Conservation (phyloP, 2,797 vertebrate genomes). For the Mormyrus proboscirostris region DNA sequence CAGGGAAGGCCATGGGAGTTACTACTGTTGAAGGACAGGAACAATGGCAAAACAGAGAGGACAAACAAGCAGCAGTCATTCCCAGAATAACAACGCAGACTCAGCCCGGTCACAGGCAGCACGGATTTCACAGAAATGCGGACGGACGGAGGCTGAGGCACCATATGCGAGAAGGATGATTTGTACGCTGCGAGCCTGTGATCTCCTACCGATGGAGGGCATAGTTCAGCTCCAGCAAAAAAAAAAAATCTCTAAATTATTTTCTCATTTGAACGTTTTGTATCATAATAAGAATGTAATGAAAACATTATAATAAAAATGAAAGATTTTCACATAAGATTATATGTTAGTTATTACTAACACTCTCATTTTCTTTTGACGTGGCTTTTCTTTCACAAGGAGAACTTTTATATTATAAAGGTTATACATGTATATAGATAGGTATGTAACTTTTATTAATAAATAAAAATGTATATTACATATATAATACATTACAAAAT, state of each 20-base stretch:
- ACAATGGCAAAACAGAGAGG: background rate
- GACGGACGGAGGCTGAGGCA: background rate
- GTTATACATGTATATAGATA: background rate
- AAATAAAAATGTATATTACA: background rate
- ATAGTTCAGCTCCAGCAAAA: background rate
- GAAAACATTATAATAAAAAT: constrained; percentile 7
- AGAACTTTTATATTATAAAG: background rate
- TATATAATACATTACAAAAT: background rate
- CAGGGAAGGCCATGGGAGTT: background rate
- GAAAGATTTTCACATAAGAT: constrained; percentile 8
- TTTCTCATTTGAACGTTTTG: background rate
- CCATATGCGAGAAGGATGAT: background rate
- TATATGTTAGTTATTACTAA: background rate
- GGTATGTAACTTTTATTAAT: background rate
- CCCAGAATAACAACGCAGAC: background rate
- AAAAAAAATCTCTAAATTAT: constrained; percentile 3
- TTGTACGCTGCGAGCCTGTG: background rate
- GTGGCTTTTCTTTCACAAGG: background rate
- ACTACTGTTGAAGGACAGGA: background rate
- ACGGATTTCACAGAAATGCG: background rate
- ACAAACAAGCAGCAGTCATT: background rate
- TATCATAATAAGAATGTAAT: background rate
- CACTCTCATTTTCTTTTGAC: background rate
- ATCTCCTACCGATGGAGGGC: background rate
- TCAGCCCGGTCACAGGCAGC: background rate